Conservation (phyloP, 2,797 vertebrate species). For the Hapalemur alaotrensis region DNA sequence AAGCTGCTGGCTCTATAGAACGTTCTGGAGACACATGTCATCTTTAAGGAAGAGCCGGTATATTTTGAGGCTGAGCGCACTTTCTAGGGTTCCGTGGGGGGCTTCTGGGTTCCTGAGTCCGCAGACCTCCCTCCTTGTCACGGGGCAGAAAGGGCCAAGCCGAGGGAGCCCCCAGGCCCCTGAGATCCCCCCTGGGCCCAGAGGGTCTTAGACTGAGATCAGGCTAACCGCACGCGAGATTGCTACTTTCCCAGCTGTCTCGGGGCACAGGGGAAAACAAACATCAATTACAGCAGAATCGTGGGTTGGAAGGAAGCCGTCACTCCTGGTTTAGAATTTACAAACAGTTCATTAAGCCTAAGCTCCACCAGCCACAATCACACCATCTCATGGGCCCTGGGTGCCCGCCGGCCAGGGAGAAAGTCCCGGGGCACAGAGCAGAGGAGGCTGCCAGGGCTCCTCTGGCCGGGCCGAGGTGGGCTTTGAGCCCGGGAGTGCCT, state of each 20-base stretch:
- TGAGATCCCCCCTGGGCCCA: no score
- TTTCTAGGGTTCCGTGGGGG: not conserved
- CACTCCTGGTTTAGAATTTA: not conserved
- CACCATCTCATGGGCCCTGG: not conserved
- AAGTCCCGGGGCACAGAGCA: fast-evolving
- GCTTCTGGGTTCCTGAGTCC: not conserved
- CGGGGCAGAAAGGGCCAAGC: not conserved
- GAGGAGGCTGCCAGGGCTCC: fast-evolving
- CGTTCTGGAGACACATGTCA: not conserved
- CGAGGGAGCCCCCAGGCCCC: fast-evolving
- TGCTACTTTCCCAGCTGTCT: not conserved
- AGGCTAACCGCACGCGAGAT: not conserved
- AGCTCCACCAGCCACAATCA: fast-evolving
- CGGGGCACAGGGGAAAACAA: not conserved
- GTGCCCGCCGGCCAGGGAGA: not conserved
- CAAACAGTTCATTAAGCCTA: not conserved
- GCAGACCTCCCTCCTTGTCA: not conserved
- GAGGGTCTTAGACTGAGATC: not conserved
- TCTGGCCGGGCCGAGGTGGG: fast-evolving
- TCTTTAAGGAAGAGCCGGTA: not conserved
- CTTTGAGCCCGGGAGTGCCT: not conserved
- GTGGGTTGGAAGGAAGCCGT: not conserved
- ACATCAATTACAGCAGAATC: not conserved
- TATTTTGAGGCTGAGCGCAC: not conserved
- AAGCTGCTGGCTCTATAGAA: not conserved